Conservation (phyloP, 1,140 invertebrate species). For the Platyura marginata region DNA sequence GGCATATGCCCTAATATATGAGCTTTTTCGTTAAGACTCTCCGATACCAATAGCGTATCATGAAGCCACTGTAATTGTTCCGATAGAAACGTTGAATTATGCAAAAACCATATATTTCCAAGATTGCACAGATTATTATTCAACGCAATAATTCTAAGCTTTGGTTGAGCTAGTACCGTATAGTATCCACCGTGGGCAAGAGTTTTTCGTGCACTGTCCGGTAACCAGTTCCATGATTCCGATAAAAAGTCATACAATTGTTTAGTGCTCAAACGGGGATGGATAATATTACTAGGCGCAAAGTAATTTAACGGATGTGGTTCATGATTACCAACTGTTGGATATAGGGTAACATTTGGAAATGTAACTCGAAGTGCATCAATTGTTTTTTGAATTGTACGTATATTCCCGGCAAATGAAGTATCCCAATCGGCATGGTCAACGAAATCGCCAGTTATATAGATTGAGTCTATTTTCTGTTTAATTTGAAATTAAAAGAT, state of each 20-base stretch:
- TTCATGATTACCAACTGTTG: slow-evolving; percentile 71
- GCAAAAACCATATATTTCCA: slow-evolving; percentile 20
- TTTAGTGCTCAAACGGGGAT: slow-evolving; percentile 24
- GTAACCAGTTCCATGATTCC: slow-evolving; percentile 41
- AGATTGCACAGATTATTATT: slow-evolving; percentile 54
- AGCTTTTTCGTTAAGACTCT: slow-evolving; percentile 48
- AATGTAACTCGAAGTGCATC: not conserved
- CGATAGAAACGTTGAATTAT: slow-evolving; percentile 9
- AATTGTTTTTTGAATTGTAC: slow-evolving; percentile 25
- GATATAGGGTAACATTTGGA: slow-evolving; percentile 28
- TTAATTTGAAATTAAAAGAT: slow-evolving; percentile 8
- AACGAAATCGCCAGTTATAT: slow-evolving; percentile 65
- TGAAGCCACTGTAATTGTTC: slow-evolving; percentile 65
- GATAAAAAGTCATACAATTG: slow-evolving; percentile 43
- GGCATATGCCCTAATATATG: slow-evolving; percentile 74
- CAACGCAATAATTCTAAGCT: slow-evolving; percentile 44
- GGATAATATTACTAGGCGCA: slow-evolving; percentile 28
- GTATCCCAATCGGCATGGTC: slow-evolving; percentile 66
- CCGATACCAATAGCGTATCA: slow-evolving; percentile 45
- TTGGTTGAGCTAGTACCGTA: slow-evolving; percentile 33
- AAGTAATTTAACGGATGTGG: slow-evolving; percentile 61
- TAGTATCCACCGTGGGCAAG: slow-evolving; percentile 45
- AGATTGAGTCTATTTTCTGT: slow-evolving; percentile 49
- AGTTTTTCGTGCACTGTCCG: slow-evolving; percentile 31
- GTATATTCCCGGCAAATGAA: slow-evolving; percentile 35